These are phyloP conservation scores for Caradrina kadenii DNA, from an alignment of 2,888 invertebrate species.

Conservation along the genomic window DNA sequence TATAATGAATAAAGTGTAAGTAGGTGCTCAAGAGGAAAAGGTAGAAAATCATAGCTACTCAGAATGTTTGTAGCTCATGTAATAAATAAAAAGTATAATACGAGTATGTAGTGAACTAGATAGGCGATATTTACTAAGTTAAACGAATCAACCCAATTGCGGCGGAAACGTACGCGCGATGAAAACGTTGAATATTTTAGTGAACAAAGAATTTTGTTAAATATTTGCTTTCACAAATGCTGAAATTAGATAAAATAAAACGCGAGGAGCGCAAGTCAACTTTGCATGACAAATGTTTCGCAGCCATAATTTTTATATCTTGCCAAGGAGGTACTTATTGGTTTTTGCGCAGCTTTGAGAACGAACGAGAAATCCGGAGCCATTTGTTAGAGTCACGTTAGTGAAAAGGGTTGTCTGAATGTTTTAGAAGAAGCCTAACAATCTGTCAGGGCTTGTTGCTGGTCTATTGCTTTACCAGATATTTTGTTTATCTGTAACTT, in stretches of 20 bases:
- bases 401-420: conserved; percentile 60
- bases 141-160: conserved; percentile 64
- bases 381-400: conserved; percentile 61
- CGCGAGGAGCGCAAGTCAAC: conserved; percentile 47
- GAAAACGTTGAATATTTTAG: conserved; percentile 64
- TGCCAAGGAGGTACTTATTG: conserved; percentile 47
- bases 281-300: conserved; percentile 55
- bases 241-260: conserved; percentile 62
- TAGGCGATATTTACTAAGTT: conserved; percentile 60
- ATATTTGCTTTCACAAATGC: conserved; percentile 59
- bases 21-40: conserved; percentile 37
- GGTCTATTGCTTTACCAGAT: conserved; percentile 34
- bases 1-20: conserved; percentile 41
- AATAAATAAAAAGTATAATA: conserved; percentile 55
- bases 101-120: conserved; percentile 44
- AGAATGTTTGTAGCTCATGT: conserved; percentile 40
- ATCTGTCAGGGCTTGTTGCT: conserved; percentile 43
- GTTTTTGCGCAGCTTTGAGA: conserved; percentile 46
- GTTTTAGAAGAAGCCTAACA: conserved; percentile 35
- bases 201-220: conserved; percentile 60
- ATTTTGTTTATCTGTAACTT: conserved; percentile 21
- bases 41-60: conserved; percentile 19
- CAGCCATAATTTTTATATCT: conserved; percentile 44
- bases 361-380: conserved; percentile 46
- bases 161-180: conserved; percentile 60